Percentiles rank a stretch among this genome's conserved stretches.
Evolutionary conservation across 37 sponge, comb jelly and placozoan species (phyloP).

Genomic region (Crambe crambe): DNA sequence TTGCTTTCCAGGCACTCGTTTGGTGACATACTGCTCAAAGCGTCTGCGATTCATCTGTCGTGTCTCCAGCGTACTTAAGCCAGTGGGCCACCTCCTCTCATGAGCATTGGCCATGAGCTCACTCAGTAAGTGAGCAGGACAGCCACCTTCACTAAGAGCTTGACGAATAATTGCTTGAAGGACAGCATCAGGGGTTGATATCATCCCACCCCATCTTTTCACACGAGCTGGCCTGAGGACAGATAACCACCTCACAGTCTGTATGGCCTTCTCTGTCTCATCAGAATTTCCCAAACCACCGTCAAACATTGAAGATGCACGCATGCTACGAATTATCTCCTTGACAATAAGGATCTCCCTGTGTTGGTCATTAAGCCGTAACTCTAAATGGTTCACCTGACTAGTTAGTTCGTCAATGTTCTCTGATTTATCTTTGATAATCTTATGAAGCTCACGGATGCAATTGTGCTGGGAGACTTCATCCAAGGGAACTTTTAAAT

Average conservation of each 20-base stretch:
- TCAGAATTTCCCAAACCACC: conserved; percentile 45
- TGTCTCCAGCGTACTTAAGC: conserved; percentile 93
- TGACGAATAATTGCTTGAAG: conserved; percentile 89
- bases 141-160: conserved; percentile 86
- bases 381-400: conserved; percentile 33
- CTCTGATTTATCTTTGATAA: conserved; percentile 46
- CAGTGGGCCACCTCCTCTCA: conserved; percentile 92
- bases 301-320: conserved; percentile 26
- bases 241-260: conserved; percentile 74
- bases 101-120: conserved; percentile 95
- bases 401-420: conserved; percentile 22
- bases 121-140: conserved; percentile 75
- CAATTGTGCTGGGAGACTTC: conserved; percentile 85
- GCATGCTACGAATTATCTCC: conserved; percentile 73
- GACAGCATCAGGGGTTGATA: conserved; percentile 92
- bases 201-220: conserved; percentile 97
- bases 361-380: conserved; percentile 51
- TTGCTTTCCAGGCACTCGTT: conserved; percentile 93
- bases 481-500: conserved; percentile 79
- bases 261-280: conserved; percentile 72
- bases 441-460: conserved; percentile 55
- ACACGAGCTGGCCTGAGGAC: conserved; percentile 72
- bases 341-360: conserved; percentile 74
- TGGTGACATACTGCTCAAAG: conserved; percentile 92
- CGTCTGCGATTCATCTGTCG: conserved; percentile 88